Evolutionary conservation across 2,888 invertebrate species (phyloP).

Genomic region (Adelphocoris suturalis): DNA sequence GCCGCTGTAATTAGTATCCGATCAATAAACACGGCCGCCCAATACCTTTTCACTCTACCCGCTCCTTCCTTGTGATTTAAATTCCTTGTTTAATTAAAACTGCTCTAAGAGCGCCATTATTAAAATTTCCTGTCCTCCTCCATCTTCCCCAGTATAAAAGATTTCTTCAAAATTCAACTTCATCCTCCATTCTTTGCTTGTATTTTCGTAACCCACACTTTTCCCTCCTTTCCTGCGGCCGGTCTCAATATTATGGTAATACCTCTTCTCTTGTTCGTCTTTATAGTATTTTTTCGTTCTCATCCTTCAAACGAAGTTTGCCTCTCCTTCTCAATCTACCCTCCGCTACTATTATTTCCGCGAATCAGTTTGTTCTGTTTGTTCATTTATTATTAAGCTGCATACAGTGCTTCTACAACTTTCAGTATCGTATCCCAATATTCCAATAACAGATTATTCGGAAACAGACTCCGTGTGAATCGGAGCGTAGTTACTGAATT

Average conservation of each 20-base stretch:
- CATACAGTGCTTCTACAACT: too few relatives aligned
- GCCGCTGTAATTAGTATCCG: constrained; percentile 65
- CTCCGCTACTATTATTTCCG: too few relatives aligned
- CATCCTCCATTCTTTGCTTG: background rate
- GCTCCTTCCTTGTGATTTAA: constrained; percentile 66
- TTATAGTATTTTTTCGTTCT: background rate
- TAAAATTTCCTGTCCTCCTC: constrained; percentile 56
- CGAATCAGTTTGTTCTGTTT: too few relatives aligned
- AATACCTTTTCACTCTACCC: constrained; percentile 64
- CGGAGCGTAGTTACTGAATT: too few relatives aligned
- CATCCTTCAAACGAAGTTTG: background rate
- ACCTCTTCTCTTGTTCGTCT: constrained; percentile 30
- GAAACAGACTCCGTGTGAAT: too few relatives aligned
- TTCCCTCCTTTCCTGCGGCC: background rate
- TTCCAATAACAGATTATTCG: too few relatives aligned
- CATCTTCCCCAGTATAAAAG: constrained; percentile 30
- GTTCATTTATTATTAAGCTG: too few relatives aligned
- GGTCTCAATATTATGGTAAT: constrained; percentile 42
- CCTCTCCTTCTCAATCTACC: too few relatives aligned
- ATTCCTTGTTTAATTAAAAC: constrained; percentile 69
- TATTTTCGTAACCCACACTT: background rate
- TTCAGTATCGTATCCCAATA: too few relatives aligned
- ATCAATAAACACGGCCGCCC: constrained; percentile 67
- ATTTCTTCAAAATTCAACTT: constrained; percentile 26
- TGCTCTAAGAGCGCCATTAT: constrained; percentile 54